Conservation (phyloP, 2,113 vertebrate genomes). For the Pomatostomus ruficeps region DNA sequence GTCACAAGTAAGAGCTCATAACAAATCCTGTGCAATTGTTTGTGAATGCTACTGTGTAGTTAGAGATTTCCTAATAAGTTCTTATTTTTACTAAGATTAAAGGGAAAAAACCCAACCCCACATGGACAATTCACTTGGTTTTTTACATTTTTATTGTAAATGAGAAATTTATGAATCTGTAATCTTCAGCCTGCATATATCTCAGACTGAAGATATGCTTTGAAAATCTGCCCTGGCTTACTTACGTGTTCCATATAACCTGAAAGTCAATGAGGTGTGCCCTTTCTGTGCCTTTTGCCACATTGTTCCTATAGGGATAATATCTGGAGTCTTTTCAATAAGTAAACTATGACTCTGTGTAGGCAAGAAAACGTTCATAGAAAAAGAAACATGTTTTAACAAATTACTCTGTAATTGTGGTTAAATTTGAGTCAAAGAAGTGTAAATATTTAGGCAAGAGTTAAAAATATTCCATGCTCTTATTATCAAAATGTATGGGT, state of each 20-base stretch:
- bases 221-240: not conserved
- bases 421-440: conserved; percentile 2
- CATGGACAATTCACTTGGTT: not conserved
- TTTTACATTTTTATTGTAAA: not conserved
- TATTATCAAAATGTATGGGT: not conserved
- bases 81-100: not conserved
- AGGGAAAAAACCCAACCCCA: not conserved
- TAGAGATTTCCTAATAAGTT: not conserved
- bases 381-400: not conserved
- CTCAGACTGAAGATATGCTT: not conserved
- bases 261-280: not conserved
- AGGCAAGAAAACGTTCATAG: conserved; percentile 23
- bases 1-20: not conserved
- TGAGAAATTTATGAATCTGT: not conserved
- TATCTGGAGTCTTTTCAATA: not conserved
- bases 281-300: not conserved
- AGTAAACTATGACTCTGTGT: conserved; percentile 9
- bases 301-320: not conserved
- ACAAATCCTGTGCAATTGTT: not conserved
- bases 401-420: not conserved
- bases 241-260: not conserved
- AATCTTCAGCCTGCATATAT: not conserved
- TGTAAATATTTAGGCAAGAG: conserved; percentile 34
- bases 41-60: not conserved
- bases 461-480: not conserved